Percentiles rank a stretch among this genome's conserved stretches.
phyloP scores from a whole-genome alignment of 2,888 invertebrate genomes.

The Thysanoteuthis rhombus region DNA sequence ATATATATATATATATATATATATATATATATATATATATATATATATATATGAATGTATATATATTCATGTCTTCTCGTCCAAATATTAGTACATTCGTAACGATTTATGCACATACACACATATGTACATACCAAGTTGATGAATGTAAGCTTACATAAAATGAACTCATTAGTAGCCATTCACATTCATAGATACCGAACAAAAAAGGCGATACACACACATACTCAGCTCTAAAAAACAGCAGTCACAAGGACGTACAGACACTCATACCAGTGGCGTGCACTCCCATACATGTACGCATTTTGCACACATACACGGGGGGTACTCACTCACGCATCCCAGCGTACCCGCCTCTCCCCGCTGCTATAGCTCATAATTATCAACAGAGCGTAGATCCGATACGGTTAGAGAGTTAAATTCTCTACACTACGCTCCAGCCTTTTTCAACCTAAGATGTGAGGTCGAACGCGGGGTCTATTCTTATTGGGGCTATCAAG shows the following conservation, averaged over 20 bases:
- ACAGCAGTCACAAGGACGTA: not conserved
- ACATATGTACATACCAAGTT: too few relatives aligned
- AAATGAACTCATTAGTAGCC: too few relatives aligned
- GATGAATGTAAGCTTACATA: too few relatives aligned
- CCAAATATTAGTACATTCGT: too few relatives aligned
- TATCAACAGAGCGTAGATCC: not conserved
- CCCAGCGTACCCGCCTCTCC: not conserved
- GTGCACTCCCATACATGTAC: not conserved
- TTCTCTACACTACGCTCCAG: not conserved
- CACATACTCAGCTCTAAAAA: too few relatives aligned
- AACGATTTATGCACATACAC: too few relatives aligned
- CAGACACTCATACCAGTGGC: not conserved
- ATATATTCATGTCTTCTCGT: too few relatives aligned
- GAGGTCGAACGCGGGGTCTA: slow-evolving; percentile 12
- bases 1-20: too few relatives aligned
- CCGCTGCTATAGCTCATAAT: not conserved
- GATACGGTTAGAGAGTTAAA: not conserved
- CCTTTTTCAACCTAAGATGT: slow-evolving; percentile 12
- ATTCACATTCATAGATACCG: too few relatives aligned
- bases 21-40: not conserved
- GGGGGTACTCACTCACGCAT: not conserved
- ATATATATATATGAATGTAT: not conserved
- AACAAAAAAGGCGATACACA: too few relatives aligned
- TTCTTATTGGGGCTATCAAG: not conserved
- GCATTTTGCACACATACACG: not conserved